Base-by-base conservation (phyloP, 1,140 invertebrate genomes). In the Eubasilissa regina region DNA sequence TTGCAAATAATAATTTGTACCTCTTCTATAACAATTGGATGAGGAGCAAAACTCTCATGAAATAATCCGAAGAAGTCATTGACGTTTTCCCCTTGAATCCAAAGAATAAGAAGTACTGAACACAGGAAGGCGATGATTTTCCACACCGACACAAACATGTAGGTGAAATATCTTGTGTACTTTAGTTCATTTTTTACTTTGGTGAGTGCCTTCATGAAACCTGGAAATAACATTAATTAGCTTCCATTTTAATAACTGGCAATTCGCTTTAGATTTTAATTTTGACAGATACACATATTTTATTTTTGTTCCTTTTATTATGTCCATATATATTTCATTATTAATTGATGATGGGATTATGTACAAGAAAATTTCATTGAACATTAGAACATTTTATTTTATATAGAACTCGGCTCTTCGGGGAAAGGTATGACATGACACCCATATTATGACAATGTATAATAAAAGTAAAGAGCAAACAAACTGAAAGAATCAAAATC, bases 131-230 rank as follows among this genome's bases (percentile, higher is more conserved):
- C 87, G 0, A 97, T 58, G 64, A 97, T 94, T 87, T 98, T 98
- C 96, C 96, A 97, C 0, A 96, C 84, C 0, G 96, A 96, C 13
- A 98, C 92, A 84, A 98, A 96, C 80, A 96, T 92, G 86, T 97
- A 97, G 0, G 92, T 94, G 86, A 96, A 98, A 84, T 98, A 98
- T 72, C 97, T 90, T 0, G 95, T 96, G 55, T 91, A 86, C 68
- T 92, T 92, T 70, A 98, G 87, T 80, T 95, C 92, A 60, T 97
- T 95, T 84, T 96, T 97, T 19, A 97, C 91, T 84, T 92, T 92
- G 35, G 94, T 95, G 58, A 97, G 87, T n/a, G 92, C 91, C 84
- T 94, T 94, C 19, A 98, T 93, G 60, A 96, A 90, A 58, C 92
- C 94, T 94, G 87, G 45, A 89, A 74, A 74, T 0, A 55, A 35